Evolutionary conservation across 2,113 vertebrate genomes (phyloP).

Genomic region (Toxotes jaculatrix): DNA sequence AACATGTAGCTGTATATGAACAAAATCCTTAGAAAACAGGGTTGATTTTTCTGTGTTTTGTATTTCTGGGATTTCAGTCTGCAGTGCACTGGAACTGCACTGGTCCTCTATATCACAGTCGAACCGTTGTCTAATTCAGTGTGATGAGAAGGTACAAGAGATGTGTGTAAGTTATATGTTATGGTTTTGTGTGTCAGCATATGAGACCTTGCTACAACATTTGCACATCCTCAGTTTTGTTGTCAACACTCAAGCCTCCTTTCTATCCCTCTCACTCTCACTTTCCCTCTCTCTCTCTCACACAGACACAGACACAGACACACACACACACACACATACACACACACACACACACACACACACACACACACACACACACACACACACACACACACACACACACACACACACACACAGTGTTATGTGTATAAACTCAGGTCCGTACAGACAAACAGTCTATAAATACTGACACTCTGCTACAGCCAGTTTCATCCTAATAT

Average conservation of each 20-base stretch:
- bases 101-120: too few species aligned
- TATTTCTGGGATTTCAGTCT: neutral
- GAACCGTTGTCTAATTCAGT: too few species aligned
- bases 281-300: neutral
- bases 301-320: too few species aligned
- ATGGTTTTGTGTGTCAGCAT: too few species aligned
- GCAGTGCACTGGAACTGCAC: neutral
- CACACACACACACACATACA: too few species aligned
- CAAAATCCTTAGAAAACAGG: too few species aligned
- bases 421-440: conserved; percentile 10
- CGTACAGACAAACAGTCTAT: conserved; percentile 46
- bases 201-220: too few species aligned
- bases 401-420: neutral
- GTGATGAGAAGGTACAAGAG: too few species aligned
- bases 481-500: conserved; percentile 58
- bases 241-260: neutral
- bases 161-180: too few species aligned
- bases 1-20: too few species aligned
- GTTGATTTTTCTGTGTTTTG: neutral
- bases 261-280: too few species aligned
- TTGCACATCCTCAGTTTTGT: neutral
- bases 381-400: neutral
- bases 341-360: too few species aligned
- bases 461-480: conserved; percentile 47
- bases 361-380: neutral